A percentile compares a stretch with the other conserved stretches of the same genome.
phyloP scores from a whole-genome alignment of 2,797 vertebrate species.

The Sparidentex hasta region DNA sequence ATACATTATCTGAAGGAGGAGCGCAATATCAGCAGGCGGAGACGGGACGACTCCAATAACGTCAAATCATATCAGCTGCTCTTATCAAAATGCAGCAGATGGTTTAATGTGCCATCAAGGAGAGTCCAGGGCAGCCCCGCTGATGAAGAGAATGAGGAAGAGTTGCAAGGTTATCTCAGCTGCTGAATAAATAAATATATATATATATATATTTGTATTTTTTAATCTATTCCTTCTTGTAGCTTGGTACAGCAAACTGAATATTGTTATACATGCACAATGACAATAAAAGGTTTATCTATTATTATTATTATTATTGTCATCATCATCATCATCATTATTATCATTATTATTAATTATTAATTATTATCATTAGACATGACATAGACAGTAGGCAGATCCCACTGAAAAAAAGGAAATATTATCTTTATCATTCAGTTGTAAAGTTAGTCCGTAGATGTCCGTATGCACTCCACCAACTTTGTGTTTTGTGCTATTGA shows the following conservation, averaged over 20 bases:
- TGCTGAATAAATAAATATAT: too few species aligned
- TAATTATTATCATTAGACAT: background rate
- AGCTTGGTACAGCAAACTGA: too few species aligned
- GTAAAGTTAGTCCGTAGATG: background rate
- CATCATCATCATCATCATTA: too few species aligned
- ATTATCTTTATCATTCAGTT: background rate
- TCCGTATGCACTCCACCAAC: background rate
- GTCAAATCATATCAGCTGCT: constrained; percentile 15
- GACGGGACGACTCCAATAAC: constrained; percentile 17
- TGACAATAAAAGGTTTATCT: too few species aligned
- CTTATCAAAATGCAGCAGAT: constrained; percentile 1
- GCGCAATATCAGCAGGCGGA: constrained; percentile 15
- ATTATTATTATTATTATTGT: too few species aligned
- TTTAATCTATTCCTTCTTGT: too few species aligned
- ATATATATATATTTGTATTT: too few species aligned
- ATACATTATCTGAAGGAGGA: constrained; percentile 11
- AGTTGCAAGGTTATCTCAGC: background rate
- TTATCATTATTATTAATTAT: too few species aligned
- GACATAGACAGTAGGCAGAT: background rate
- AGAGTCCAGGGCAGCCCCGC: background rate
- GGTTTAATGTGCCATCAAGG: constrained; percentile 9
- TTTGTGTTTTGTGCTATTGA: background rate
- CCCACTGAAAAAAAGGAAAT: background rate
- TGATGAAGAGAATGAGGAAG: background rate
- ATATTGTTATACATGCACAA: too few species aligned